These are phyloP conservation scores for Melikaiella ostensackeni DNA, from an alignment of 2,888 invertebrate species.

Conservation along the genomic window DNA sequence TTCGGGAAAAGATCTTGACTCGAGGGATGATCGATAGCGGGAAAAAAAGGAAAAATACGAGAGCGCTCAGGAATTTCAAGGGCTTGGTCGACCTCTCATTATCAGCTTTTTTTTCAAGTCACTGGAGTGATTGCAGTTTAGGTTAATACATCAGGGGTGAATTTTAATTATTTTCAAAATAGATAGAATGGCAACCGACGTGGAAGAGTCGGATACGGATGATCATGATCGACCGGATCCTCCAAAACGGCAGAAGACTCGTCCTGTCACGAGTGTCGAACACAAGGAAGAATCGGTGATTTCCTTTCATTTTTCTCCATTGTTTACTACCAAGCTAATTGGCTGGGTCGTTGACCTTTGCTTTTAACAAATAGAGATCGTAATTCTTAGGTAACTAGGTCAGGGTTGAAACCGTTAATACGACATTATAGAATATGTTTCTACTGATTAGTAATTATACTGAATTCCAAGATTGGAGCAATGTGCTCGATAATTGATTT, in stretches of 20 bases:
- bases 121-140: conserved; percentile 26
- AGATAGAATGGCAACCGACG: conserved; percentile 71
- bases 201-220: conserved; percentile 72
- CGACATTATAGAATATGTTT: neutral
- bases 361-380: conserved; percentile 35
- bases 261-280: conserved; percentile 43
- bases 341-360: conserved; percentile 35
- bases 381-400: conserved; percentile 24
- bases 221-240: conserved; percentile 70
- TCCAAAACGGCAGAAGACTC: conserved; percentile 67
- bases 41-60: conserved; percentile 8
- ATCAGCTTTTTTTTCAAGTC: conserved; percentile 18
- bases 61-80: conserved; percentile 11
- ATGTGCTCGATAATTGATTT: conserved; percentile 34
- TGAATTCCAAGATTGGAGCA: conserved; percentile 34
- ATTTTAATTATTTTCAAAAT: conserved; percentile 35
- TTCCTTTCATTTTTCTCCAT: conserved; percentile 35
- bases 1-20: conserved; percentile 3
- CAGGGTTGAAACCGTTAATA: conserved; percentile 18
- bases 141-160: conserved; percentile 29
- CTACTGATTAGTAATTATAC: conserved; percentile 6
- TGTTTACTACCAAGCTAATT: conserved; percentile 29
- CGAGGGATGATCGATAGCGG: conserved; percentile 22
- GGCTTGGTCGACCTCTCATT: conserved; percentile 24
- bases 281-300: conserved; percentile 48